Conservation (phyloP, 2,113 vertebrate species). For the Phoenicopterus ruber region DNA sequence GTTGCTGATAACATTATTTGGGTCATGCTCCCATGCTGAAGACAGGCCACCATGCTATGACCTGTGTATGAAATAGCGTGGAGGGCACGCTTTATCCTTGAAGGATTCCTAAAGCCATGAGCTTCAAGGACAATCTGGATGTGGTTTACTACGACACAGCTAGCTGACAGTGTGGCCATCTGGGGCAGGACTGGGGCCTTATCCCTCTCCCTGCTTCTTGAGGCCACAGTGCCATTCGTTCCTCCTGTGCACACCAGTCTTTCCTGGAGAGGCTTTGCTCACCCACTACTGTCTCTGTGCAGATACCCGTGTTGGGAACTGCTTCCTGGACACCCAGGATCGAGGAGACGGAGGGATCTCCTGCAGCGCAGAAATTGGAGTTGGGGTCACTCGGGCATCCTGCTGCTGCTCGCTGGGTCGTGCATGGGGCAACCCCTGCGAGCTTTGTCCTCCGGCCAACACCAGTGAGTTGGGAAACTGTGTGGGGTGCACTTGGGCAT, state of each 20-base stretch:
- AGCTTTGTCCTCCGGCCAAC: conserved; percentile 86
- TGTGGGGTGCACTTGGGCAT: neutral
- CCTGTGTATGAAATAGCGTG: neutral
- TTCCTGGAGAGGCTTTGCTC: neutral
- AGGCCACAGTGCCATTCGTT: neutral
- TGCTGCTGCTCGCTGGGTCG: conserved; percentile 90
- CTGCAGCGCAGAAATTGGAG: conserved; percentile 87
- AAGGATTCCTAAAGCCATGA: neutral
- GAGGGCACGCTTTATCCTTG: neutral
- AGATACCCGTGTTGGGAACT: conserved; percentile 90
- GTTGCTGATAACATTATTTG: neutral
- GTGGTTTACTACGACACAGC: neutral
- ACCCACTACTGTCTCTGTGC: neutral
- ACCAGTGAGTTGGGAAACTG: conserved; percentile 77
- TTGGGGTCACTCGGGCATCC: conserved; percentile 85
- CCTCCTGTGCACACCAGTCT: neutral
- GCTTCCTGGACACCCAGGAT: conserved; percentile 85
- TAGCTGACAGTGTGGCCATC: neutral
- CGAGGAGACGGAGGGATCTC: conserved; percentile 90
- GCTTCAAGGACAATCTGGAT: neutral
- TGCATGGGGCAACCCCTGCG: conserved; percentile 93
- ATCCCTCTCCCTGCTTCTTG: neutral
- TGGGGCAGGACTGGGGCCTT: neutral
- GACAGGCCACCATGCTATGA: neutral
- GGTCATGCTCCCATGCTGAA: neutral